Evolutionary conservation across 1,140 invertebrate species (phyloP).

Genomic region (Pararge aegeria): DNA sequence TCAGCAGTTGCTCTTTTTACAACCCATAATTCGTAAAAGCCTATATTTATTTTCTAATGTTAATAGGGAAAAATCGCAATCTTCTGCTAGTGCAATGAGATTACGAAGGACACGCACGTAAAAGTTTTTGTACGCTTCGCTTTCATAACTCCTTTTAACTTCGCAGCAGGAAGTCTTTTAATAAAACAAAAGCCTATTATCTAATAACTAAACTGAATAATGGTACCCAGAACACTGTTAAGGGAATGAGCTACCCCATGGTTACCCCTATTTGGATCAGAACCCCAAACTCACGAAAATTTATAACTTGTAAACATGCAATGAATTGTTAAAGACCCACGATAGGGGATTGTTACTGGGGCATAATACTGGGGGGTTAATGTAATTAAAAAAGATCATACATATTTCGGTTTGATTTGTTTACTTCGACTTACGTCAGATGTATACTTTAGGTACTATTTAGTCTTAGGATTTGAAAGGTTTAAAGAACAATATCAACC

Average conservation of each 20-base stretch:
- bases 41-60: too few relatives aligned
- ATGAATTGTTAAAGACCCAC: conserved; percentile 16
- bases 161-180: conserved; percentile 13
- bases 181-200: conserved; percentile 14
- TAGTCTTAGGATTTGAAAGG: too few relatives aligned
- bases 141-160: conserved; percentile 4
- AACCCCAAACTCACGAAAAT: conserved; percentile 39
- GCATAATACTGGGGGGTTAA: not conserved
- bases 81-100: not conserved
- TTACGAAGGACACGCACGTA: not conserved
- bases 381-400: too few relatives aligned
- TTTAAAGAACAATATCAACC: too few relatives aligned
- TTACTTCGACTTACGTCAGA: too few relatives aligned
- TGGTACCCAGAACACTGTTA: conserved; percentile 22
- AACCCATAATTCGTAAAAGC: too few relatives aligned
- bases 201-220: conserved; percentile 18
- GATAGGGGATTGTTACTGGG: not conserved
- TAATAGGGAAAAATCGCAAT: too few relatives aligned
- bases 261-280: conserved; percentile 3
- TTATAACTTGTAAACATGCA: conserved; percentile 46
- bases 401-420: too few relatives aligned
- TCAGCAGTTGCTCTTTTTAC: too few relatives aligned
- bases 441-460: too few relatives aligned
- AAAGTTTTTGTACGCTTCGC: not conserved
- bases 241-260: conserved; percentile 28